Evolutionary conservation across 1,140 invertebrate genomes (phyloP).

Genomic region (Nebria ingens): DNA sequence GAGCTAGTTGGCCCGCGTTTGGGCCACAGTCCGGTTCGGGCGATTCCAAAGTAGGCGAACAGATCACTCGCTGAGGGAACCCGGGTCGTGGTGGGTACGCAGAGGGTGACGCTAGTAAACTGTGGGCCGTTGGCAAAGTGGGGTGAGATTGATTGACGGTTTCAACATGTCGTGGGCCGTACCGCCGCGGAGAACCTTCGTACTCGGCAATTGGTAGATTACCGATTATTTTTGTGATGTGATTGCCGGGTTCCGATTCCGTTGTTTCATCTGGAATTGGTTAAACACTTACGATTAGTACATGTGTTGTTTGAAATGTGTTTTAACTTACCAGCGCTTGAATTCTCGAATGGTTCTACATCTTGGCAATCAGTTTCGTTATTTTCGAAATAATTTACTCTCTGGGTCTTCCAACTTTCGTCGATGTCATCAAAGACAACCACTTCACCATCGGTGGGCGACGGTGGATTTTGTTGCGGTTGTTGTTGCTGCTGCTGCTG

Average conservation of each 20-base stretch:
- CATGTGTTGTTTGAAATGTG: too few relatives aligned
- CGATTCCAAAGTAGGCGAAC: conserved; percentile 36
- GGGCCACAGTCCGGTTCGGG: too few relatives aligned
- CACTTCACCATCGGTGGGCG: conserved; percentile 55
- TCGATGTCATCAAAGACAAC: conserved; percentile 77
- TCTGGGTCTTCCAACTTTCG: conserved; percentile 51
- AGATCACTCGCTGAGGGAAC: conserved; percentile 53
- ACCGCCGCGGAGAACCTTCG: conserved; percentile 79
- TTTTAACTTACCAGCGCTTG: background rate
- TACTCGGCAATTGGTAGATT: conserved; percentile 83
- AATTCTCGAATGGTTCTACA: conserved; percentile 46
- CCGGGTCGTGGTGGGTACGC: conserved; percentile 58
- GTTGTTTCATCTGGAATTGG: conserved; percentile 14
- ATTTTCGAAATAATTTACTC: background rate
- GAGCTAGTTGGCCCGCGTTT: too few relatives aligned
- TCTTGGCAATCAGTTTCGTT: conserved; percentile 47
- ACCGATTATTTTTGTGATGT: conserved; percentile 72
- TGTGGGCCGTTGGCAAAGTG: conserved; percentile 44
- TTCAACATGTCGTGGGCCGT: conserved; percentile 46
- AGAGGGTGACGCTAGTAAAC: conserved; percentile 50
- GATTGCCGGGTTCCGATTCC: conserved; percentile 25
- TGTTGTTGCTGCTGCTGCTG: too few relatives aligned
- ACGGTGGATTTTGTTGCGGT: conserved; percentile 39
- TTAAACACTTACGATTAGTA: too few relatives aligned
- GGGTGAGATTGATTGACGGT: conserved; percentile 29